Base-by-base conservation (phyloP, 2,888 invertebrate genomes). In the Heliconius erato region DNA sequence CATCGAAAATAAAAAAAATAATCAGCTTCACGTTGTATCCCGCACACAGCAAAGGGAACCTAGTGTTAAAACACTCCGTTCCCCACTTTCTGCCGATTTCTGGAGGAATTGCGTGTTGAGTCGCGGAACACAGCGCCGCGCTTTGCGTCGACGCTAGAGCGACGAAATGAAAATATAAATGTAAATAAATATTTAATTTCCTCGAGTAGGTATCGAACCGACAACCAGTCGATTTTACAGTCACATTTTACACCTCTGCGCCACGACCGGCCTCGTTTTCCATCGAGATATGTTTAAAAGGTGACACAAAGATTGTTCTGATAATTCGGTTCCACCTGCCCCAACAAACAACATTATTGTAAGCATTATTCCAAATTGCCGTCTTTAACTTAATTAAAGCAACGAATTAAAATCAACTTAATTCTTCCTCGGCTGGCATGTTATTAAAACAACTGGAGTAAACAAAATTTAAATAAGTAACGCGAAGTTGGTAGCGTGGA, bases 381-480 rank as follows among this genome's bases (percentile, higher is more conserved):
- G 80, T 79, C 81, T 82, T 83, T 79, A 79, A 80, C 78, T 81
- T 88, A 89, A 88, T 89, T 86, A 89, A 87, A 85, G 83, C 87
- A 85, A 83, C 82, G 89, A 88, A 89, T 90, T 91, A 89, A 90
- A 90, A 89, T 89, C 87, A 85, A 88, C 87, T 88, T 87, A 89
- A 89, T 86, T 89, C 86, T 85, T 74, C 76, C 86, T 79, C 85
- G 82, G 87, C 86, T 85, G 87, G 86, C 88, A 87, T 90, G 89
- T 90, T 89, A 88, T 89, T 88, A 86, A 88, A 91, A 89, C 88
- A 90, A 89, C 88, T 89, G 86, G 88, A 91, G 90, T 91, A 91
- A 92, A 90, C 91, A 92, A 92, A 91, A 91, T 93, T 92, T 88
- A 91, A 93, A 92, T 92, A 90, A 92, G 90, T 89, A 86, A 87